phyloP scores from a whole-genome alignment of 2,113 vertebrate genomes.

The Dipodomys stephensi region DNA sequence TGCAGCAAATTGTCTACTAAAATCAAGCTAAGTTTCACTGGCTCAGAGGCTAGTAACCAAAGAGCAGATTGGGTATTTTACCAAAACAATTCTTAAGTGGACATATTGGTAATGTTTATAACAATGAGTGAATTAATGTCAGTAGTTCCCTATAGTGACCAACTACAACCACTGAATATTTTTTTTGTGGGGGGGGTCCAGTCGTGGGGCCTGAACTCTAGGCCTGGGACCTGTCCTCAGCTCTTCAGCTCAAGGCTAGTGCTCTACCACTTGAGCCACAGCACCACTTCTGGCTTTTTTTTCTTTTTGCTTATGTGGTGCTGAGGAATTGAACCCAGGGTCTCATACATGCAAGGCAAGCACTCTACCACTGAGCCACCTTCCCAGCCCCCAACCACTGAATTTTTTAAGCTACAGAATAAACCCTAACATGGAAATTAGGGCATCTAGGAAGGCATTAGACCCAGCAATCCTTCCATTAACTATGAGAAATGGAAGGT shows the following conservation, averaged over 20 bases:
- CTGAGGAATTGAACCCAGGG: no score
- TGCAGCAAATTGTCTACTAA: not conserved
- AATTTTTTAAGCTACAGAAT: not conserved
- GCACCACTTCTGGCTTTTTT: no score
- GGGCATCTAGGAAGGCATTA: not conserved
- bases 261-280: no score
- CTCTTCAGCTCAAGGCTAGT: no score
- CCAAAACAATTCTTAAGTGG: not conserved
- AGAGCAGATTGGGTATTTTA: not conserved
- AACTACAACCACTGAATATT: not conserved
- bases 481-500: not conserved
- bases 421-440: not conserved
- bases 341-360: no score
- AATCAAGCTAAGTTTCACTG: not conserved
- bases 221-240: no score
- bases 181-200: not conserved
- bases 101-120: not conserved
- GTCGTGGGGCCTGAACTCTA: no score
- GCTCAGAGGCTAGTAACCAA: not conserved
- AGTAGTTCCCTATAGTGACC: constrained; percentile 17
- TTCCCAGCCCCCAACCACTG: not conserved
- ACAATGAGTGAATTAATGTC: not conserved
- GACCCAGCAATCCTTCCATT: not conserved
- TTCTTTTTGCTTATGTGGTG: no score
- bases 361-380: no score